phyloP scores from a whole-genome alignment of 2,113 vertebrate species.

The Pseudonaja textilis region DNA sequence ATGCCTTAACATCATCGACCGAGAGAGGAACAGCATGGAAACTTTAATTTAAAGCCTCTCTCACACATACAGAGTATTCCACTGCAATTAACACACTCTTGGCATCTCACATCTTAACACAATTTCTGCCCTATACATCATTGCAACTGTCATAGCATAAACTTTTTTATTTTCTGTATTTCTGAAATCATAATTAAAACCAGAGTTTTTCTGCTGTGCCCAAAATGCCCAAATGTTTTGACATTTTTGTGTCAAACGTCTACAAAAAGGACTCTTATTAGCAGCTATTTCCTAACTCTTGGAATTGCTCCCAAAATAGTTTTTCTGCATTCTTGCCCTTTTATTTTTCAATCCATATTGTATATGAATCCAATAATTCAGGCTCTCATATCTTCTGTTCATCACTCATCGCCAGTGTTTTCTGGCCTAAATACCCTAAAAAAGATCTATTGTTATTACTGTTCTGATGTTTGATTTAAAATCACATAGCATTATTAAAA shows the following conservation, averaged over 20 bases:
- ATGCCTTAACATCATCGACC: not conserved
- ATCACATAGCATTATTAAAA: not conserved
- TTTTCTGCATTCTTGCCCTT: not conserved
- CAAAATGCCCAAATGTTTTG: not conserved
- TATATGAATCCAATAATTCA: not conserved
- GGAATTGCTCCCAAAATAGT: not conserved
- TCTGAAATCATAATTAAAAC: not conserved
- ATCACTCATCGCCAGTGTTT: not conserved
- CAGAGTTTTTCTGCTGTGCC: not conserved
- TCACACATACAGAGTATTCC: not conserved
- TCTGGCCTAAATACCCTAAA: not conserved
- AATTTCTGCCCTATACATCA: not conserved
- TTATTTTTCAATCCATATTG: not conserved
- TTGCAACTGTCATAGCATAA: not conserved
- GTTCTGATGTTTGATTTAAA: not conserved
- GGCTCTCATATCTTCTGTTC: not conserved
- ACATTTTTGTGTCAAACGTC: not conserved
- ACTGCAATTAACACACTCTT: not conserved
- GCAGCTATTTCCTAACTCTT: not conserved
- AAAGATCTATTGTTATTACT: not conserved
- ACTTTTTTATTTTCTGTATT: not conserved
- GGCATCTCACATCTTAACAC: not conserved
- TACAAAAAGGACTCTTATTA: not conserved
- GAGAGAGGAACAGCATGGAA: not conserved
- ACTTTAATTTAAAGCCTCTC: not conserved